These are phyloP conservation scores for Colletes latitarsis DNA, from an alignment of 1,140 invertebrate species.

Conservation along the genomic window DNA sequence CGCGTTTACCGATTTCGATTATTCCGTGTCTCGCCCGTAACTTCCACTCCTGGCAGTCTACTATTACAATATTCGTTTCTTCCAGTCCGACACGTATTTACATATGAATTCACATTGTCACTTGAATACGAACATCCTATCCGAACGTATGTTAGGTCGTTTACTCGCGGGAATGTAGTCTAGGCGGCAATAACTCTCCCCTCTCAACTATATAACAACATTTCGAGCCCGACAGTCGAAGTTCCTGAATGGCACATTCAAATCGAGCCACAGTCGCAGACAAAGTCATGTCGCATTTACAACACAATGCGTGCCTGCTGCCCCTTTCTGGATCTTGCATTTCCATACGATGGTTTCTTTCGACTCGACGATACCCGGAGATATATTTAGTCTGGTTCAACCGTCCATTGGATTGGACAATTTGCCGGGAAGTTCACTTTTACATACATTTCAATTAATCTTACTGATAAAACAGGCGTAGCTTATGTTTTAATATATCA, in stretches of 20 bases:
- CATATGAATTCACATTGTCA: conserved; percentile 2
- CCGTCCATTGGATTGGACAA: background rate
- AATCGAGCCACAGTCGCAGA: conserved; percentile 53
- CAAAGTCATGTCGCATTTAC: conserved; percentile 59
- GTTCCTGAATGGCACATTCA: conserved; percentile 60
- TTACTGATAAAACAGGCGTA: background rate
- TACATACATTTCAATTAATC: background rate
- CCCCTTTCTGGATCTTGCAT: conserved; percentile 35
- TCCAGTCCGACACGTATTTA: background rate
- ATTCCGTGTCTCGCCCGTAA: no score
- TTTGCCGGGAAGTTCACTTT: background rate
- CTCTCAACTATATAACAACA: conserved; percentile 27
- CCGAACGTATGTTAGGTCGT: background rate
- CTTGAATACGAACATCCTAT: background rate
- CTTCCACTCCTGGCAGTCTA: no score
- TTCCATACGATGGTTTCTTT: conserved; percentile 3
- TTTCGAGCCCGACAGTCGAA: conserved; percentile 49
- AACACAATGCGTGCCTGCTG: conserved; percentile 41
- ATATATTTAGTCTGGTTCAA: background rate
- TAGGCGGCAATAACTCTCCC: conserved; percentile 51
- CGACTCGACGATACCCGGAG: no score
- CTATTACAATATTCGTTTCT: background rate
- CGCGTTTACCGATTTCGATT: no score
- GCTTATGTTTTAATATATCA: no score
- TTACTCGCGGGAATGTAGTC: conserved; percentile 10